Evolutionary conservation across 2,113 vertebrate genomes (phyloP).

Genomic region (Rynchops niger): DNA sequence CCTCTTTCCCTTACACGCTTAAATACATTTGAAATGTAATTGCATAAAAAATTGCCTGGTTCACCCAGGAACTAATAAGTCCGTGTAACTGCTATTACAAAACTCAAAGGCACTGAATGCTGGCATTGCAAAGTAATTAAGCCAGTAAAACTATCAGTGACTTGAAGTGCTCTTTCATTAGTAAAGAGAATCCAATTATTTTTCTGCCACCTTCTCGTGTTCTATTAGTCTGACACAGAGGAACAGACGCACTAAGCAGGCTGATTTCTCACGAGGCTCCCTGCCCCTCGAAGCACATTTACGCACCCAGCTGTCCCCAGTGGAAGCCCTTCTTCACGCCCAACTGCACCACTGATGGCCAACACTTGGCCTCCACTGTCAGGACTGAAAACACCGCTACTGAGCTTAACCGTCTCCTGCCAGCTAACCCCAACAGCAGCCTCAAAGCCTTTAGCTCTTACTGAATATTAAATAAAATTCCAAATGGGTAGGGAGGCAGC

Average conservation of each 20-base stretch:
- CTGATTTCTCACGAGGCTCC: background rate
- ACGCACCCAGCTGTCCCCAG: rapidly evolving
- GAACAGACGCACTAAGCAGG: background rate
- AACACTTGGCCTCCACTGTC: background rate
- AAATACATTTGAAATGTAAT: background rate
- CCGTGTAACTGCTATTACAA: background rate
- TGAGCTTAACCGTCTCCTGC: background rate
- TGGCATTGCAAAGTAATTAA: constrained; percentile 17
- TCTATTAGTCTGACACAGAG: background rate
- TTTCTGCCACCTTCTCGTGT: background rate
- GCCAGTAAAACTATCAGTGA: background rate
- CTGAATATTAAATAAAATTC: rapidly evolving
- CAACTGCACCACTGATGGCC: background rate
- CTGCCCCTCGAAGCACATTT: background rate
- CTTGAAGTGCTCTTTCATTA: constrained; percentile 41
- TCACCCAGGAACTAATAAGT: background rate
- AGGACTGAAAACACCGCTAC: background rate
- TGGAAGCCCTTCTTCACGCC: background rate
- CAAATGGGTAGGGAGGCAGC: background rate
- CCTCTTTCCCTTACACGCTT: background rate
- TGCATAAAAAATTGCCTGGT: background rate
- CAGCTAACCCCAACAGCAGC: background rate
- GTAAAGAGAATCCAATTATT: constrained; percentile 38
- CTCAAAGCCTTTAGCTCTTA: background rate
- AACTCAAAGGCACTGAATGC: background rate